These are phyloP conservation scores for Dendrolimus houi DNA, from an alignment of 2,888 invertebrate genomes.

Conservation along the genomic window DNA sequence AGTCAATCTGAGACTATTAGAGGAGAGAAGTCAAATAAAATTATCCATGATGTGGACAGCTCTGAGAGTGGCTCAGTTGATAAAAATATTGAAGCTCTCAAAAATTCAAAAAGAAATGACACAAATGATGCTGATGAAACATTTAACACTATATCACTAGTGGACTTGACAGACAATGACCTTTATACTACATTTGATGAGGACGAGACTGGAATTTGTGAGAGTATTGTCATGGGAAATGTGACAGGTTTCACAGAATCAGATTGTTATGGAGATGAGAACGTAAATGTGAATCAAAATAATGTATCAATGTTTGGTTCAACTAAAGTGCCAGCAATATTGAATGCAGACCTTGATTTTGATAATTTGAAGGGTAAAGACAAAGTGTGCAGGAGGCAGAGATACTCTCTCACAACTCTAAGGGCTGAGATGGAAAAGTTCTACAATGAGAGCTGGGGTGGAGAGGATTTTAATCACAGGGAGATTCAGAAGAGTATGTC, in stretches of 20 bases:
- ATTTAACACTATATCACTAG: slow-evolving; percentile 21
- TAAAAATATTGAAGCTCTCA: slow-evolving; percentile 12
- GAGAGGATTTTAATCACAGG: slow-evolving; percentile 77
- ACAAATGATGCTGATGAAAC: slow-evolving; percentile 10
- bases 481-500: slow-evolving; percentile 79
- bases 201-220: slow-evolving; percentile 32
- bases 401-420: slow-evolving; percentile 54
- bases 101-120: slow-evolving; percentile 17
- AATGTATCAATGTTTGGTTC: slow-evolving; percentile 47
- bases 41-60: slow-evolving; percentile 22
- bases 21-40: slow-evolving; percentile 20
- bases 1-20: slow-evolving; percentile 40
- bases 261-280: slow-evolving; percentile 31
- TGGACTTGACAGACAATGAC: slow-evolving; percentile 46
- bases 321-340: slow-evolving; percentile 59
- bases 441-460: slow-evolving; percentile 80
- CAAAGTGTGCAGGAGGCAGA: slow-evolving; percentile 40
- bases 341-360: slow-evolving; percentile 62
- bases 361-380: slow-evolving; percentile 60
- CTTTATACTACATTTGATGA: slow-evolving; percentile 19
- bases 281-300: slow-evolving; percentile 12
- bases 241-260: slow-evolving; percentile 49
- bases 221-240: slow-evolving; percentile 60
- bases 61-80: slow-evolving; percentile 24
- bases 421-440: slow-evolving; percentile 77